These are phyloP conservation scores for Sakesphorus luctuosus DNA, from an alignment of 2,113 vertebrate genomes.

Conservation along the genomic window DNA sequence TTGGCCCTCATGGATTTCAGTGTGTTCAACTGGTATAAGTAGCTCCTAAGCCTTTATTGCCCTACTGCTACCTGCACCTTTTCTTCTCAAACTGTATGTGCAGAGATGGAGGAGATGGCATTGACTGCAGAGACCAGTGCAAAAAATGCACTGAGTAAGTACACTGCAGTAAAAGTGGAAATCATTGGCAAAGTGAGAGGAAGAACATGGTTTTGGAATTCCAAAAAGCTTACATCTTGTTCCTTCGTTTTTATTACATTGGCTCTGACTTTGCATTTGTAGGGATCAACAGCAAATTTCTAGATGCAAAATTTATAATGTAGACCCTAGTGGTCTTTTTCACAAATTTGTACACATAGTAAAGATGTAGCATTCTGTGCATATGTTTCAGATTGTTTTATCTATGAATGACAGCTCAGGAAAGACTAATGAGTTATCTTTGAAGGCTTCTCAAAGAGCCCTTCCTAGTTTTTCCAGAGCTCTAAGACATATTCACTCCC, in stretches of 20 bases:
- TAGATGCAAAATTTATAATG: background rate
- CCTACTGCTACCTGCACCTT: rapidly evolving
- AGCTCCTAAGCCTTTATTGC: background rate
- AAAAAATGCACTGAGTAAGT: background rate
- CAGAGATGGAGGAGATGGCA: rapidly evolving
- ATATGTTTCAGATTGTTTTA: background rate
- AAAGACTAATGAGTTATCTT: background rate
- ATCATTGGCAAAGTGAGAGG: background rate
- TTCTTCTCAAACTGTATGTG: background rate
- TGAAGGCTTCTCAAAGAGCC: background rate
- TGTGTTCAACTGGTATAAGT: background rate
- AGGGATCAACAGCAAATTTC: background rate
- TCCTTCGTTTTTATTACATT: background rate
- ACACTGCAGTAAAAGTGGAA: background rate
- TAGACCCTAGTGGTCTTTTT: background rate
- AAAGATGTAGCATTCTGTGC: background rate
- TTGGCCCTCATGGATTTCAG: rapidly evolving
- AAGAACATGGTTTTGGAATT: background rate
- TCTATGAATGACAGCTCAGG: background rate
- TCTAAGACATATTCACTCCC: background rate
- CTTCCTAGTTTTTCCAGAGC: background rate
- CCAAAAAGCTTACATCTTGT: background rate
- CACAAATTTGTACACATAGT: background rate
- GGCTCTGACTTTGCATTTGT: background rate
- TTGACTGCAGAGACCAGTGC: background rate